phyloP scores from a whole-genome alignment of 2,113 vertebrate species.

The Passer domesticus region DNA sequence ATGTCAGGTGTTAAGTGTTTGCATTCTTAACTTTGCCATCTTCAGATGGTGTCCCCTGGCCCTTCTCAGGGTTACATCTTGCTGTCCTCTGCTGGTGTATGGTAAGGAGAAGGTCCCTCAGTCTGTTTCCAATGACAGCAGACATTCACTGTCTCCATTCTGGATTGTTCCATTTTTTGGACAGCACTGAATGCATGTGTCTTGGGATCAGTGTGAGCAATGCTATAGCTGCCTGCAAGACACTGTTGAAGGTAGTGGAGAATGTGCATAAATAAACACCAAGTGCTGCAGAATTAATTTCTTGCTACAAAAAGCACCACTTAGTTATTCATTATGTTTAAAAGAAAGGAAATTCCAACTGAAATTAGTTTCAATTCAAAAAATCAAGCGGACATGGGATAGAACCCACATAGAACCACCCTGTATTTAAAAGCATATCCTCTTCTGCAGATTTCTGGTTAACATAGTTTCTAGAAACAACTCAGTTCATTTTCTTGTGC shows the following conservation, averaged over 20 bases:
- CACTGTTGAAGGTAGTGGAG: background rate
- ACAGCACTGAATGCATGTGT: rapidly evolving
- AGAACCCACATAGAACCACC: background rate
- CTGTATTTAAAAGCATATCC: background rate
- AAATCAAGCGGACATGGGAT: background rate
- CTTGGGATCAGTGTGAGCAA: background rate
- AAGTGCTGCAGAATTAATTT: background rate
- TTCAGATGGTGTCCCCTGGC: background rate
- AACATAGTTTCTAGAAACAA: background rate
- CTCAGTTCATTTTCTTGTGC: background rate
- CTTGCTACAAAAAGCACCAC: background rate
- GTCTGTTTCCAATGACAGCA: background rate
- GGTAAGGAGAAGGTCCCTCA: background rate
- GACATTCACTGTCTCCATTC: background rate
- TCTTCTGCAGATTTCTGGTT: background rate
- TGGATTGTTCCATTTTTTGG: background rate
- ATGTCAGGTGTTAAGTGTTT: background rate
- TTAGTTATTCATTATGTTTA: background rate
- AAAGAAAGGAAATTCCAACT: background rate
- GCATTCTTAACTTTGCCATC: background rate
- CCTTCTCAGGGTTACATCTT: background rate
- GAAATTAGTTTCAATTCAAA: background rate
- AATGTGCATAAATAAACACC: background rate
- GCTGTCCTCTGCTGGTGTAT: background rate
- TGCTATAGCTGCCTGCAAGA: background rate